Base-by-base conservation (phyloP, 2,797 vertebrate species). In the Simalia tracyae region DNA sequence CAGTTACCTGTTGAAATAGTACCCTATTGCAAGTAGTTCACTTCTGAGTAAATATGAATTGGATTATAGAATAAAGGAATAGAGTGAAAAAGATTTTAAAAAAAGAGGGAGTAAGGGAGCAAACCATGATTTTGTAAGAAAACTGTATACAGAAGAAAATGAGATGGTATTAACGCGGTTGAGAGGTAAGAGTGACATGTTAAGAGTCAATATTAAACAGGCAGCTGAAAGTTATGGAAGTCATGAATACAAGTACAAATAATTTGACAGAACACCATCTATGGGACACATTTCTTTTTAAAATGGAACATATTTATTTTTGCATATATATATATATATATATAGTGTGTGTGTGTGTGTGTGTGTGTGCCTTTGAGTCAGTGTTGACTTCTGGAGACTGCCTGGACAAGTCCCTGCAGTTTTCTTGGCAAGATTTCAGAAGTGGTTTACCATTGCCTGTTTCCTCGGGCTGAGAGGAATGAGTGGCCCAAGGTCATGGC, bases 191-290 rank as follows among this genome's bases (percentile, higher is more conserved):
- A 28, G 22, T 93, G 72, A 42, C 61, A 88, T n/a, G 56, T 28
- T 60, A 91, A 36, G 61, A 91, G 50, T 59, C 15, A 84, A 84
- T 14, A 15, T 84, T 90, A 90, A 94, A 2, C 24, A 63, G 60
- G 57, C 84, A 66, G 86, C 90, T 63, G 89, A 90, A 86, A 94
- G 46, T 92, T 93, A 89, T 81, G 89, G 0, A 54, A 92, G 93
- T 94, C 64, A 89, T 93, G 95, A 96, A 90, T 88, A 72, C 87
- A 95, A 94, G 61, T 28, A 59, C 0, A 1, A 92, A 46, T 87
- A 94, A 93, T 90, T 95, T 92, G 93, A 94, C 95, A 93, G 61
- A 92, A 88, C 64, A 86, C 57, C 92, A 89, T 90, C 92, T 94
- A 54, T 84, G 88, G 95, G 94, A 96, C 94, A 93, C 50, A 92